These are phyloP conservation scores for Hemistola chrysoprasaria DNA, from an alignment of 2,888 invertebrate species.

Conservation along the genomic window DNA sequence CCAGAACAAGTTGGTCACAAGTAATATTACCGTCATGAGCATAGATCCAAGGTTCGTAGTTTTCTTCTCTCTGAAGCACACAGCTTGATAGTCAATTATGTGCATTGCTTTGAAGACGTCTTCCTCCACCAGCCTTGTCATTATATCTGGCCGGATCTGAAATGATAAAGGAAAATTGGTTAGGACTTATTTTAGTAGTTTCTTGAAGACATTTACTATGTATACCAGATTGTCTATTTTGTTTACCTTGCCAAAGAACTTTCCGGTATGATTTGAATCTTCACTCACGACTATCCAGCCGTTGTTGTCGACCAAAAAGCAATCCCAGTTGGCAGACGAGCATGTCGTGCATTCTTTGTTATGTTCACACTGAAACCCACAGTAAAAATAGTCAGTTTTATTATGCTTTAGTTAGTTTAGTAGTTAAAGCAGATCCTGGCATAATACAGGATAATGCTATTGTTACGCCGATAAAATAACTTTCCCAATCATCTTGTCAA, in stretches of 20 bases:
- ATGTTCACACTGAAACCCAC: slow-evolving; percentile 70
- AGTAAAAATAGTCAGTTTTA: background rate
- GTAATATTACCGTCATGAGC: slow-evolving; percentile 81
- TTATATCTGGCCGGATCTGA: slow-evolving; percentile 86
- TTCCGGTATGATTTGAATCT: slow-evolving; percentile 87
- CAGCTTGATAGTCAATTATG: slow-evolving; percentile 94
- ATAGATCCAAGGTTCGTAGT: slow-evolving; percentile 83
- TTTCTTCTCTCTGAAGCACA: slow-evolving; percentile 88
- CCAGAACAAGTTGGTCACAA: too few species aligned
- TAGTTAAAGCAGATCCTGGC: too few species aligned
- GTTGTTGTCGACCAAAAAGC: slow-evolving; percentile 94
- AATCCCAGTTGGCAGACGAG: slow-evolving; percentile 85
- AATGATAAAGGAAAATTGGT: slow-evolving; percentile 9
- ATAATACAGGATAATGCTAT: too few species aligned
- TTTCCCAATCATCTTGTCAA: too few species aligned
- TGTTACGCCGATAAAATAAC: too few species aligned
- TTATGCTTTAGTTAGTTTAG: too few species aligned
- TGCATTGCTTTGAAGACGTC: slow-evolving; percentile 88
- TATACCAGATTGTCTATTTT: too few species aligned
- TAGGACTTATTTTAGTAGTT: too few species aligned
- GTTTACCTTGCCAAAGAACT: slow-evolving; percentile 91
- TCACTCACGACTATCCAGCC: slow-evolving; percentile 93
- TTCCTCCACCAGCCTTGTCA: slow-evolving; percentile 87
- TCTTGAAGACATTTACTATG: background rate
- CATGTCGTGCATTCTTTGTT: slow-evolving; percentile 75